Evolutionary conservation across 2,113 vertebrate genomes (phyloP).

Genomic region (Lampris megalopsis): DNA sequence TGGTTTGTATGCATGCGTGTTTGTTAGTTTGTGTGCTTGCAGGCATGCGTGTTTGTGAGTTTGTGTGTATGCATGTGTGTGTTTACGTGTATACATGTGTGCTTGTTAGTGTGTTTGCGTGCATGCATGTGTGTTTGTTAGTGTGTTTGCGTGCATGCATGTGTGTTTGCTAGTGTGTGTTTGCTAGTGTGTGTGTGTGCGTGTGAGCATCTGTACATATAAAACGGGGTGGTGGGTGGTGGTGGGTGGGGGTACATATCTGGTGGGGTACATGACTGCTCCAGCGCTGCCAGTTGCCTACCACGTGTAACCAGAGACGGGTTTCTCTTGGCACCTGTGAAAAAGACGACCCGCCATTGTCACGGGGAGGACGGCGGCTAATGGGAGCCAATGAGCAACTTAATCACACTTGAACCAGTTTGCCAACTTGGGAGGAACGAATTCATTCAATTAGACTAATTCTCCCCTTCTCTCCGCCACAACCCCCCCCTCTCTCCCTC

Average conservation of each 20-base stretch:
- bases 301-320: constrained; percentile 63
- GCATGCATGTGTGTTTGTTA: too few relatives aligned
- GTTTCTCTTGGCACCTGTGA: constrained; percentile 69
- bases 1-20: too few relatives aligned
- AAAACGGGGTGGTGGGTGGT: too few relatives aligned
- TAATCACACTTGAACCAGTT: constrained; percentile 78
- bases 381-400: constrained; percentile 70
- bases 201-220: too few relatives aligned
- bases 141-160: too few relatives aligned
- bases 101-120: too few relatives aligned
- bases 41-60: too few relatives aligned
- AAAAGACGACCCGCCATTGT: constrained; percentile 49
- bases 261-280: neutral
- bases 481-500: constrained; percentile 49
- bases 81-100: neutral
- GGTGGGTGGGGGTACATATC: too few relatives aligned
- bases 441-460: constrained; percentile 79
- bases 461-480: constrained; percentile 23
- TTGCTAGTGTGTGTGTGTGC: too few relatives aligned
- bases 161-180: too few relatives aligned
- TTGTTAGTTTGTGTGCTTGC: too few relatives aligned
- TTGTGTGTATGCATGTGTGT: too few relatives aligned
- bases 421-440: constrained; percentile 80
- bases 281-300: constrained; percentile 55
- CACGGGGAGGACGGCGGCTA: constrained; percentile 45